Percentiles rank a stretch among this genome's conserved stretches.
Conservation (phyloP, 2,797 vertebrate genomes). For the Heliangelus exortis region DNA sequence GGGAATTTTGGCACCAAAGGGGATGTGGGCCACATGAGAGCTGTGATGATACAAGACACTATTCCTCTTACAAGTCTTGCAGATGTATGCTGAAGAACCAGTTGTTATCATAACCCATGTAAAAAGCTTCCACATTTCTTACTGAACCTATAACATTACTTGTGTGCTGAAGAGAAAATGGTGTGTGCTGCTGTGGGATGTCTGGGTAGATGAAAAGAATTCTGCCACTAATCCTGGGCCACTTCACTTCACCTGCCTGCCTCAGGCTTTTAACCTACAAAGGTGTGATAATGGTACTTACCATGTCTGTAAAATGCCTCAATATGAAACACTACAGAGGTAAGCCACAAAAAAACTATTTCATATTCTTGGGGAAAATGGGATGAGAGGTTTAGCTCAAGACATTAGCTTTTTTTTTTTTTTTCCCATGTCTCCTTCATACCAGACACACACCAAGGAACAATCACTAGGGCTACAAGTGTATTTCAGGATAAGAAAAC, state of each 20-base stretch:
- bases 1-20: background rate
- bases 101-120: background rate
- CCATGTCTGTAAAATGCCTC: constrained; percentile 5
- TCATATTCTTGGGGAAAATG: constrained; percentile 5
- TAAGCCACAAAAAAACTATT: constrained; percentile 1
- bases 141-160: background rate
- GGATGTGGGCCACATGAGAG: background rate
- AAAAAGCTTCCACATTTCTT: background rate
- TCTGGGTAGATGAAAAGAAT: background rate
- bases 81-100: background rate
- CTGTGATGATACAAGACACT: background rate
- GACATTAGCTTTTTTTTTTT: background rate
- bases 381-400: constrained; percentile 2
- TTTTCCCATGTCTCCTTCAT: background rate
- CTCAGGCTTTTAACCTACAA: background rate
- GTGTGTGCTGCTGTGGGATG: background rate
- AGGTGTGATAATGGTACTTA: constrained; percentile 36
- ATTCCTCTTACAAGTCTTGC: background rate
- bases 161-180: background rate
- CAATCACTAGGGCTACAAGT: background rate
- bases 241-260: background rate
- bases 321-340: constrained; percentile 13
- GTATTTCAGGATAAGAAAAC: constrained; percentile 7
- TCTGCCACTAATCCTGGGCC: background rate
- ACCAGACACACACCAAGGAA: constrained; percentile 32